Evolutionary conservation across 2,113 vertebrate species (phyloP), one percentile per base, ranked within the genome.

Genomic region (Urocolius indicus): DNA sequence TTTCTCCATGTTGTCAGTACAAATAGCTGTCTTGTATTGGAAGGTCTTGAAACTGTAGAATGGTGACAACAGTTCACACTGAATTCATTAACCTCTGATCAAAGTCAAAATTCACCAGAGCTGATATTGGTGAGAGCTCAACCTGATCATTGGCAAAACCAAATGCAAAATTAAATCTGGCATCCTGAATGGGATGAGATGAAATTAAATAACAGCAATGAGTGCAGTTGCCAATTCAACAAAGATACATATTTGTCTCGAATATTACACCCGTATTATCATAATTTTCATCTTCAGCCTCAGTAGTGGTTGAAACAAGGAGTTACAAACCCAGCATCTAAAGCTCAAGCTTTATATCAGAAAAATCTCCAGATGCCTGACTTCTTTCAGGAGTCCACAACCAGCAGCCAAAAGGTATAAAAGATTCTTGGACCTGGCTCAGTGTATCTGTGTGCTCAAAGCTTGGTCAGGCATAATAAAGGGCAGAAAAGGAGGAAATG

Each of bases 391-490:
- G 27, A 79, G 41, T 58, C 54, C 63, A 61, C 48, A 79, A 26
- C 71, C 69, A 93, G 72, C 41, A 90, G 78, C 73, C 77, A 89
- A 82, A 93, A 92, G 43, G 43, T 48, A 43, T 26, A 63, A 86
- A 69, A 66, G 43, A 3, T 71, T 84, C 57, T 81, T 84, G 83
- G 76, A 90, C 62, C 41, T 84, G 73, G 65, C 41, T 89, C 61
- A 84, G n/a, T 38, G 18, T 83, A 66, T 84, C 55, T 79, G 38
- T 43, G 38, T 36, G 41, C 68, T 89, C 88, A 87, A 78, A 68
- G 13, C 45, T 66, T 84, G 61, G 22, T 75, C 80, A 84, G 76
- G 48, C 73, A 88, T 74, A 88, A 72, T 10, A 52, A 90, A 84
- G 66, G 76, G 65, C 51, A 90, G 65, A 61, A 92, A 89, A 86